Evolutionary conservation across 2,113 vertebrate species (phyloP).

Genomic region (Petroica traversi): DNA sequence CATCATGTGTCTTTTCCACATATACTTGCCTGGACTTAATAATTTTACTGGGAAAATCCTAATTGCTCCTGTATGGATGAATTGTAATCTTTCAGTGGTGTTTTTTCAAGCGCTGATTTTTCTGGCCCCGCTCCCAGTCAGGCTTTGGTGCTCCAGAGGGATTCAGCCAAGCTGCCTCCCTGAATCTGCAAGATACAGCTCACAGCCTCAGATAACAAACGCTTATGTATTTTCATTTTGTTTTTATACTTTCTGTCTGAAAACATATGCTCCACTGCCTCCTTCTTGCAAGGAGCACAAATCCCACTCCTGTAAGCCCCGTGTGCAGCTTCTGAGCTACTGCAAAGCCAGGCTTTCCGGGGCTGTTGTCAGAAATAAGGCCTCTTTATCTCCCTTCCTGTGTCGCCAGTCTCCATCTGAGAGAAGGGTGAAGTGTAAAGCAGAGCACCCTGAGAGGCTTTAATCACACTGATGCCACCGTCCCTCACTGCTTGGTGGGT

Average conservation of each 20-base stretch:
- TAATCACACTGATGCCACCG: rapidly evolving
- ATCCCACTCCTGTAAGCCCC: background rate
- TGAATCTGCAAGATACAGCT: background rate
- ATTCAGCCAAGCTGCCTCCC: slow-evolving; percentile 1
- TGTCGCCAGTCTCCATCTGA: background rate
- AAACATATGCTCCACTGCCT: background rate
- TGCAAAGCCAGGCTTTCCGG: background rate
- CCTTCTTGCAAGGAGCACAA: background rate
- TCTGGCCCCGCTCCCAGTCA: slow-evolving; percentile 22
- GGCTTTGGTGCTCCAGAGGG: background rate
- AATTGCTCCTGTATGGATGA: background rate
- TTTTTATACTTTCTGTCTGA: background rate
- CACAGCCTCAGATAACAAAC: background rate
- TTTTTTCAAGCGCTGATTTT: background rate
- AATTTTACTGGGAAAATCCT: slow-evolving; percentile 1
- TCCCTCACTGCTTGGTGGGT: background rate
- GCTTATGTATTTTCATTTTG: background rate
- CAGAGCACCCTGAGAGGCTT: background rate
- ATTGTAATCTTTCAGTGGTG: background rate
- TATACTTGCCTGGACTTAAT: background rate
- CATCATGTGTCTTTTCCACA: background rate
- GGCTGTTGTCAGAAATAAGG: background rate
- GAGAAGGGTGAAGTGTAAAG: background rate
- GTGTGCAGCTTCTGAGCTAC: background rate
- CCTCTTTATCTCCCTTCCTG: background rate